A percentile compares a stretch with the other conserved stretches of the same genome.
Conservation (phyloP, 1,140 invertebrate genomes). For the Pentalonia nigronervosa region DNA sequence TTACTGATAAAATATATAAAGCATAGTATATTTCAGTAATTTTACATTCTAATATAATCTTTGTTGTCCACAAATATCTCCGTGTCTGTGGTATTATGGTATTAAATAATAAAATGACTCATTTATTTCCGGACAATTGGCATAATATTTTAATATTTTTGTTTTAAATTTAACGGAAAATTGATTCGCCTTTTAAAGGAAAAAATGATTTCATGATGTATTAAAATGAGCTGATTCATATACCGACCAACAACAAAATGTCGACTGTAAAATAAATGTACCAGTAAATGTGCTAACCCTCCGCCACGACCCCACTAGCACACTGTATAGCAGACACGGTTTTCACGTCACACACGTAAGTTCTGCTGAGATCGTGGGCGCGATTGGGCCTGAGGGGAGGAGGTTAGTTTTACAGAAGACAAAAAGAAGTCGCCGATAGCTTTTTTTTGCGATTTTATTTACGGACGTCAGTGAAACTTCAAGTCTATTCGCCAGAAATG, state of each 20-base stretch:
- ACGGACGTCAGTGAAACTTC: constrained; percentile 32
- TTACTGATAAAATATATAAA: neutral
- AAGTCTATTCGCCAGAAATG: constrained; percentile 33
- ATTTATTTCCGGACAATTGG: neutral
- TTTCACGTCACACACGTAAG: neutral
- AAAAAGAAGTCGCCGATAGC: constrained; percentile 39
- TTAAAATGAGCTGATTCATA: neutral
- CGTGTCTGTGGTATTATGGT: neutral
- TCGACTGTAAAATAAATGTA: constrained; percentile 39
- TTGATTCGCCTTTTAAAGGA: neutral
- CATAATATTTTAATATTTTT: neutral
- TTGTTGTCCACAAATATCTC: neutral
- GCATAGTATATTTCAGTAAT: neutral
- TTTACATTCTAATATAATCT: neutral
- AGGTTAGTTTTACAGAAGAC: neutral
- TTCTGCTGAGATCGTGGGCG: too few relatives aligned
- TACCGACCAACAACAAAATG: neutral
- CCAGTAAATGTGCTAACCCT: neutral
- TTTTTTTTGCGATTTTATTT: neutral
- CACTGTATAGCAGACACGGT: neutral
- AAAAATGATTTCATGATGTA: neutral
- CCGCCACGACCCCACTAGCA: too few relatives aligned
- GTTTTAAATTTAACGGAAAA: neutral
- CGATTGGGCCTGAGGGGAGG: neutral
- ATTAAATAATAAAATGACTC: neutral